Evolutionary conservation across 2,888 invertebrate genomes (phyloP).

Genomic region (Drosophila atroscutellata): DNA sequence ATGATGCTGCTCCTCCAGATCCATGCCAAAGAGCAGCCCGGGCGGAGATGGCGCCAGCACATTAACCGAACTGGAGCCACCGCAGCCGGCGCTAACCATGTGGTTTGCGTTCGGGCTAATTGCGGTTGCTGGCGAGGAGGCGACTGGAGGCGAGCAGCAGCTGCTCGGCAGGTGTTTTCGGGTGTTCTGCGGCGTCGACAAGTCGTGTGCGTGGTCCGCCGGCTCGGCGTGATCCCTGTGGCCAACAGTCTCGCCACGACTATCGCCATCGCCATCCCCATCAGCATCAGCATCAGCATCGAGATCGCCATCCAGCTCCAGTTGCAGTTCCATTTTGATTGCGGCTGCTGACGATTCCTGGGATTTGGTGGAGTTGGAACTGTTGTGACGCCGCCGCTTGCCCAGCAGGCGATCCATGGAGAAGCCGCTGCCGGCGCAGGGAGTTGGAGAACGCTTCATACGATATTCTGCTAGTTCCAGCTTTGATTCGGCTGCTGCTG

Average conservation of each 20-base stretch:
- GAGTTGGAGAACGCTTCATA: constrained; percentile 56
- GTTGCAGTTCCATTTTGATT: constrained; percentile 70
- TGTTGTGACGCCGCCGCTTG: constrained; percentile 72
- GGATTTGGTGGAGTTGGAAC: constrained; percentile 46
- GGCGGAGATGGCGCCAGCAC: constrained; percentile 31
- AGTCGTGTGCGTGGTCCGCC: constrained; percentile 26
- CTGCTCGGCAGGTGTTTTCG: constrained; percentile 32
- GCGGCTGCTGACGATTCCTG: constrained; percentile 35
- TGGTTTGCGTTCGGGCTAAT: constrained; percentile 14
- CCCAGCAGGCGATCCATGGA: constrained; percentile 81
- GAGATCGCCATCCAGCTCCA: constrained; percentile 57
- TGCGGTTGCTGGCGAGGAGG: constrained; percentile 1
- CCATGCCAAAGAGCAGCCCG: constrained; percentile 50
- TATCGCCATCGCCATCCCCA: constrained; percentile 34
- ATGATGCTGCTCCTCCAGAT: constrained; percentile 77
- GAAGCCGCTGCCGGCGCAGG: constrained; percentile 70
- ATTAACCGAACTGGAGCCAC: constrained; percentile 6
- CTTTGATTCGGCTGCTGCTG: constrained; percentile 10
- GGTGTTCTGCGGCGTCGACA: constrained; percentile 32
- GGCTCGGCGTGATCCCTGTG: constrained; percentile 3
- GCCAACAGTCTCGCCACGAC: constrained; percentile 1
- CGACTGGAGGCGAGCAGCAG: background rate
- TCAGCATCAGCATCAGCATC: constrained; percentile 22
- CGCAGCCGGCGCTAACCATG: constrained; percentile 4
- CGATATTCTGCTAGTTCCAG: constrained; percentile 9